These are phyloP conservation scores for Champsocephalus gunnari DNA, from an alignment of 2,797 vertebrate species.

Conservation along the genomic window DNA sequence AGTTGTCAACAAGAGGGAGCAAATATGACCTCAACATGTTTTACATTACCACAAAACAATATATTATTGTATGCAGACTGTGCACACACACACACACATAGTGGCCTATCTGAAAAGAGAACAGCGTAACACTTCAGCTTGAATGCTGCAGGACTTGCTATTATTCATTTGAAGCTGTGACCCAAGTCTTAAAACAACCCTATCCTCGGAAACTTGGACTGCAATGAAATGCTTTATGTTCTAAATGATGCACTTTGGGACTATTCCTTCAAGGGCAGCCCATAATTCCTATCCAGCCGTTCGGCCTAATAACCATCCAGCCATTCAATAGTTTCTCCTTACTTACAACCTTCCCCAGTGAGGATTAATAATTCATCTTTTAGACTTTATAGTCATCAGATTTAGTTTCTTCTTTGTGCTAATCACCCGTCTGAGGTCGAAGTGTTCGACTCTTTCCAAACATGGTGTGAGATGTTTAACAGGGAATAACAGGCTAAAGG, in stretches of 20 bases:
- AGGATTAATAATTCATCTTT: slow-evolving; percentile 73
- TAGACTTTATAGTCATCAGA: slow-evolving; percentile 55
- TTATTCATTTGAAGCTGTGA: slow-evolving; percentile 55
- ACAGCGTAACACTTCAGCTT: slow-evolving; percentile 24
- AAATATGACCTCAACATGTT: slow-evolving; percentile 34
- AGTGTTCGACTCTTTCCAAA: slow-evolving; percentile 62
- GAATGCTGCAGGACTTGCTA: slow-evolving; percentile 39
- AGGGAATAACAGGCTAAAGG: slow-evolving; percentile 72
- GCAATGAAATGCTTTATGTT: slow-evolving; percentile 66
- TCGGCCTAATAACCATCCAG: slow-evolving; percentile 63
- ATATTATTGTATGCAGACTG: not conserved
- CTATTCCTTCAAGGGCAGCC: slow-evolving; percentile 64
- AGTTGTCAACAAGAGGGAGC: slow-evolving; percentile 54
- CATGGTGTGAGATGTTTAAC: slow-evolving; percentile 67
- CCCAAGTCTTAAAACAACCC: slow-evolving; percentile 33
- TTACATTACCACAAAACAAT: slow-evolving; percentile 2
- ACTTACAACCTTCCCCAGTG: slow-evolving; percentile 57
- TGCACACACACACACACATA: not conserved
- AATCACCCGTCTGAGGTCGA: slow-evolving; percentile 63
- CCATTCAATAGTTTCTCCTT: slow-evolving; percentile 50
- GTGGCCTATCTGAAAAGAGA: slow-evolving; percentile 25
- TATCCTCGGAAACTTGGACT: slow-evolving; percentile 62
- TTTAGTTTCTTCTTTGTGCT: slow-evolving; percentile 58
- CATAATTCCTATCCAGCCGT: slow-evolving; percentile 76
- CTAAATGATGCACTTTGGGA: slow-evolving; percentile 75